Base-by-base conservation (phyloP, 1,140 invertebrate species). In the Drosophila lini region DNA sequence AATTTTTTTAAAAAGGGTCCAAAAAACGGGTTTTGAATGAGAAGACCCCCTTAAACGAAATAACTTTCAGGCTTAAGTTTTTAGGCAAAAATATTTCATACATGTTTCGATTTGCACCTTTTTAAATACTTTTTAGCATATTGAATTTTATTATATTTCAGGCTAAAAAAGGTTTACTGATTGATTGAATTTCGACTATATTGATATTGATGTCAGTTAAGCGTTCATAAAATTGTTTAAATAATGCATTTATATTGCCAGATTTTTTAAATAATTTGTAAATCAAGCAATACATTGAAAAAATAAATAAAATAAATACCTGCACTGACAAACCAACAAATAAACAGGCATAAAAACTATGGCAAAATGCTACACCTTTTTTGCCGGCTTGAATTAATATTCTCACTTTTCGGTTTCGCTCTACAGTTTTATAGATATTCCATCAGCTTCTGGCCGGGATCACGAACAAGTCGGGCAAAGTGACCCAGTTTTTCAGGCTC, bases 401-500 rank as follows among this genome's bases (percentile, higher is more conserved):
- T 65, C 34, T 22, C 47, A n/a, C 64, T 34, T 52, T 67, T 42
- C 36, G 16, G 42, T 67, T 67, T 42, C 13, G 31, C 63, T 9
- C n/a, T 41, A 41, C 7, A 28, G 5, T 22, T 19, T 50, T 50
- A 56, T 63, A 34, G 31, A 68, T 42, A 44, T 36, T 25, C 25
- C 25, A 41, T 19, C 34, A 56, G 34, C 34, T 67, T 10, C 64
- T 65, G 60, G 44, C 28, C 9, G 36, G 64, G 45, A 65, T 67
- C 61, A 44, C 45, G 13, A 13, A 11, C 25, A 16, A 11, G 5
- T 31, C 48, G 9, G 15, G 13, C 50, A 7, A 15, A 10, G 10
- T 71, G 67, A 71, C 56, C 56, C 40, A 71, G 28, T 41, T 56
- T 64, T 45, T 50, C 19, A 28, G n/a, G 15, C 36, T 13, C 10